phyloP scores from a whole-genome alignment of 2,888 invertebrate genomes.

The Microctonus hyperodae region DNA sequence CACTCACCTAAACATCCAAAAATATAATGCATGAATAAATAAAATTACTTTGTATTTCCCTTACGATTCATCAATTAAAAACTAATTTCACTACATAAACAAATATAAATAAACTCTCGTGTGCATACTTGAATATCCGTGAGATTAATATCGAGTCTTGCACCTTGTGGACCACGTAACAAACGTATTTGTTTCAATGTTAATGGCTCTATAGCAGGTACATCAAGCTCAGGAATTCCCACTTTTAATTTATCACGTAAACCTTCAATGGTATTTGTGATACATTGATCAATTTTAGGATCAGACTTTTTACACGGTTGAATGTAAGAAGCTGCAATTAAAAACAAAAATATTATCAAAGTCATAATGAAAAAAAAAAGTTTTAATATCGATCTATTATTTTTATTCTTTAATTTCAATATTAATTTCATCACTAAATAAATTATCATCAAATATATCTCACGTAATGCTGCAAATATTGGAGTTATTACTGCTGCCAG shows the following conservation, averaged over 20 bases:
- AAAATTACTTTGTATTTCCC: not conserved
- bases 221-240: slow-evolving; percentile 74
- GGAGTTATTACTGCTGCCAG: slow-evolving; percentile 6
- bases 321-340: slow-evolving; percentile 70
- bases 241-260: slow-evolving; percentile 68
- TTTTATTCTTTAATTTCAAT: not conserved
- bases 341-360: not conserved
- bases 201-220: slow-evolving; percentile 73
- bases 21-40: slow-evolving; percentile 39
- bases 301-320: slow-evolving; percentile 71
- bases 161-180: slow-evolving; percentile 68
- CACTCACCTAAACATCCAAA: slow-evolving; percentile 62
- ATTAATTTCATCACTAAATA: not conserved
- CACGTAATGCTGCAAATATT: slow-evolving; percentile 24
- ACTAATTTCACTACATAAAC: not conserved
- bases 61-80: not conserved
- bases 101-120: not conserved
- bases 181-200: slow-evolving; percentile 70
- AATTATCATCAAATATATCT: slow-evolving; percentile 10
- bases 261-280: slow-evolving; percentile 69
- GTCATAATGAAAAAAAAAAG: not conserved
- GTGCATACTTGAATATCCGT: slow-evolving; percentile 53
- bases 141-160: slow-evolving; percentile 58
- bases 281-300: slow-evolving; percentile 70
- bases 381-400: too few species aligned